phyloP scores from a whole-genome alignment of 37 sponge, comb jelly and placozoan genomes.

The Crambe crambe region DNA sequence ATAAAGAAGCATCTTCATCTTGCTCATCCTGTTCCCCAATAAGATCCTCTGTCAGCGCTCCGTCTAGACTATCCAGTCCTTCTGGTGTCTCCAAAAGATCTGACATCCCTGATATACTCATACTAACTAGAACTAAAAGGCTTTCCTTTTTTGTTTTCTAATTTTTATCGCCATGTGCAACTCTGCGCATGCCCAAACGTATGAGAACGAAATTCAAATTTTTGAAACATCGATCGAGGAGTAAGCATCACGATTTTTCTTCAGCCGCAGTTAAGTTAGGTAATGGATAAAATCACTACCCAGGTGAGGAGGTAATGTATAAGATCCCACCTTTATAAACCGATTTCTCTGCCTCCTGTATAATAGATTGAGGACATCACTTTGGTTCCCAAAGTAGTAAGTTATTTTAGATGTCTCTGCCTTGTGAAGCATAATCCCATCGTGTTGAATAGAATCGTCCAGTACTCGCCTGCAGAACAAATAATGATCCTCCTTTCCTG shows the following conservation, averaged over 20 bases:
- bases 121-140: neutral
- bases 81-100: conserved; percentile 6
- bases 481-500: too few relatives aligned
- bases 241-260: too few relatives aligned
- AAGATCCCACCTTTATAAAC: neutral
- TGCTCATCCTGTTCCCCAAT: conserved; percentile 10
- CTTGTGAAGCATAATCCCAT: too few relatives aligned
- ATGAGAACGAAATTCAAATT: conserved; percentile 14
- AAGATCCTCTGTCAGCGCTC: conserved; percentile 16
- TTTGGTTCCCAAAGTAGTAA: conserved; percentile 3
- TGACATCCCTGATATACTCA: conserved; percentile 15
- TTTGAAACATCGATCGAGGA: neutral
- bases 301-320: conserved; percentile 22
- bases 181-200: conserved; percentile 16
- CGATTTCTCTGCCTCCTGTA: neutral
- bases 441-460: too few relatives aligned
- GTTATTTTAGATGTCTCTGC: neutral
- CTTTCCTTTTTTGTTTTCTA: neutral
- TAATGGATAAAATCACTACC: conserved; percentile 22
- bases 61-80: conserved; percentile 22
- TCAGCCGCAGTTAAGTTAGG: too few relatives aligned
- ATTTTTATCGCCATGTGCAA: neutral
- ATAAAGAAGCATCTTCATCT: conserved; percentile 49
- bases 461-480: too few relatives aligned
- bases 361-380: conserved; percentile 33